These are phyloP conservation scores for Aspidoscelis tigris DNA, from an alignment of 2,113 vertebrate genomes.

Conservation along the genomic window DNA sequence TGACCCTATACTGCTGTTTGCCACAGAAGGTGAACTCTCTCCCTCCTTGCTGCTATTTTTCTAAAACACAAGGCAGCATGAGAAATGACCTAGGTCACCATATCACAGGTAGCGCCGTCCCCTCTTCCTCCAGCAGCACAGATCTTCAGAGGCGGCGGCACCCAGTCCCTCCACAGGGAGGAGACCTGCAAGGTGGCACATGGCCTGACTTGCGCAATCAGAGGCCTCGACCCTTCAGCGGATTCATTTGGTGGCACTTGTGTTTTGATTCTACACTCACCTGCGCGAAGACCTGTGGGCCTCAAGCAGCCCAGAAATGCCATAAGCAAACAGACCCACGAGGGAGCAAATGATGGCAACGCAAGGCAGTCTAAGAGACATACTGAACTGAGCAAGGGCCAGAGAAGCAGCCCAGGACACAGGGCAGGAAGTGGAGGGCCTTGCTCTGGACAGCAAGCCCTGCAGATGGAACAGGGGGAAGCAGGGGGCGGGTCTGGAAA, in stretches of 20 bases:
- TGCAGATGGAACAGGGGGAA: not conserved
- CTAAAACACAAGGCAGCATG: constrained; percentile 61
- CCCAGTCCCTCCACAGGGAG: constrained; percentile 8
- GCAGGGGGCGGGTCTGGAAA: too few relatives aligned
- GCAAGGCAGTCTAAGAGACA: not conserved
- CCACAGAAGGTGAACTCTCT: constrained; percentile 70
- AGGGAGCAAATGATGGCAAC: not conserved
- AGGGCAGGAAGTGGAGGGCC: too few relatives aligned
- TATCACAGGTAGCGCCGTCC: constrained; percentile 68
- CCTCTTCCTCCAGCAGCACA: constrained; percentile 63
- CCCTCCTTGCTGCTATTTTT: constrained; percentile 55
- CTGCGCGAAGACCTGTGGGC: not conserved
- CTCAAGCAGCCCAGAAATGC: too few relatives aligned
- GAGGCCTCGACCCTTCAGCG: too few relatives aligned
- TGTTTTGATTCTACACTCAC: too few relatives aligned
- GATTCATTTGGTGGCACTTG: too few relatives aligned
- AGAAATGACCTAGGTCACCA: constrained; percentile 65
- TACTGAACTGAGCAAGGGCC: too few relatives aligned
- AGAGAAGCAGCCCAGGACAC: not conserved
- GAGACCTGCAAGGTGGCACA: constrained; percentile 15
- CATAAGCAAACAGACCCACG: too few relatives aligned
- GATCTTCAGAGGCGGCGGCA: constrained; percentile 41
- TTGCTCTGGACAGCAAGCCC: not conserved
- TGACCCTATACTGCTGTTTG: constrained; percentile 69
- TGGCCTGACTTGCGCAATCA: too few relatives aligned